Percentiles rank a stretch among this genome's conserved stretches.
Evolutionary conservation across 2,888 invertebrate species (phyloP).

Genomic region (Empis stercorea): DNA sequence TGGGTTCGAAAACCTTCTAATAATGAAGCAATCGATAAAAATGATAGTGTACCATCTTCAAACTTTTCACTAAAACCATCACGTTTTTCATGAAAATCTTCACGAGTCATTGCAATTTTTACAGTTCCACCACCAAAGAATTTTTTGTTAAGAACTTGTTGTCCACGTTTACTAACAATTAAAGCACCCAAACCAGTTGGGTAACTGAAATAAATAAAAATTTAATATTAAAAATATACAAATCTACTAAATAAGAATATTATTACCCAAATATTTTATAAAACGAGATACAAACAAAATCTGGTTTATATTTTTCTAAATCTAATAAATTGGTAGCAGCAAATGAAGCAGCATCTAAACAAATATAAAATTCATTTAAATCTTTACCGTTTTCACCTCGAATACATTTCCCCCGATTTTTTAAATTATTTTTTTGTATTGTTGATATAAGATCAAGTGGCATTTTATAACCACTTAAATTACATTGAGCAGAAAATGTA

Average conservation of each 20-base stretch:
- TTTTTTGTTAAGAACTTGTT: conserved; percentile 36
- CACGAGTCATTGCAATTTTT: conserved; percentile 60
- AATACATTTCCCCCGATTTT: conserved; percentile 24
- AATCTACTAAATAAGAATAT: neutral
- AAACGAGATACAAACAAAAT: conserved; percentile 86
- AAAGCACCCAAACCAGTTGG: conserved; percentile 92
- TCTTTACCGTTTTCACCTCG: conserved; percentile 9
- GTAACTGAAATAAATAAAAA: conserved; percentile 35
- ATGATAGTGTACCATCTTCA: conserved; percentile 90
- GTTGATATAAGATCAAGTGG: conserved; percentile 58
- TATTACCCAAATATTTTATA: conserved; percentile 78
- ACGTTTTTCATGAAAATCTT: conserved; percentile 59
- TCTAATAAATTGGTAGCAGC: conserved; percentile 67
- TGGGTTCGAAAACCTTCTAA: conserved; percentile 71
- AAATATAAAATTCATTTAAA: conserved; percentile 48
- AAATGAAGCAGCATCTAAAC: conserved; percentile 78
- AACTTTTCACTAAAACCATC: conserved; percentile 61
- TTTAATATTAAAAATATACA: neutral
- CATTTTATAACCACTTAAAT: conserved; percentile 87
- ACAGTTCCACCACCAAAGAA: conserved; percentile 96
- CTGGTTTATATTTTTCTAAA: conserved; percentile 57
- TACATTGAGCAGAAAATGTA: conserved; percentile 84
- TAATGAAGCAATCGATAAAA: conserved; percentile 68
- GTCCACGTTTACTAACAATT: conserved; percentile 48
- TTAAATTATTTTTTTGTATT: conserved; percentile 49